Evolutionary conservation across 1,140 invertebrate genomes (phyloP), one percentile per base, ranked within the genome.

Genomic region (Procambarus clarkii): DNA sequence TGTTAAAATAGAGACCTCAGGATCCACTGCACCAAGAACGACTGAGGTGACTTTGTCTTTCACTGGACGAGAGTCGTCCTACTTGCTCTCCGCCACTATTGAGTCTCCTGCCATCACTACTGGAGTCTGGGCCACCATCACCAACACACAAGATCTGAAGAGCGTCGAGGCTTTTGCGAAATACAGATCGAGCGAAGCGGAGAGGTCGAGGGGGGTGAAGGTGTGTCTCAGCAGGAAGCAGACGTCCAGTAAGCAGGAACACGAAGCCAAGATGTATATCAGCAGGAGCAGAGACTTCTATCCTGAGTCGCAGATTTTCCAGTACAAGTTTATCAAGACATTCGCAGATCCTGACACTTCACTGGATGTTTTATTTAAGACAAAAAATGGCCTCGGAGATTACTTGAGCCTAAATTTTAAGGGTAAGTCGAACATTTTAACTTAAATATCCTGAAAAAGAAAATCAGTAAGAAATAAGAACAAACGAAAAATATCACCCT

Each of bases 101-200:
- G 45, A 34, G 15, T 44, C 82, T 9, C 11, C 81, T 4, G 0
- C 3, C 45, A 13, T 50, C 58, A 69, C 2, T 50, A 60, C 2
- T 69, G 44, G 76, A 24, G 44, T 79, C 21, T 85, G 77, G 89
- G 21, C 60, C 3, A 64, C 34, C 60, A 24, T 91, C 9, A 50
- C 48, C 18, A 80, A 71, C 77, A 60, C 21, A 9, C 44, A 77
- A 21, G 45, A 54, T 7, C 34, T 80, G 0, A 91, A 60, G 2
- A 21, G 15, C 3, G 13, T 91, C 48, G 74, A 91, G n/a, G 80
- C 80, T 13, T 82, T 24, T 58, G 24, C 50, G n/a, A 24, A 82
- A 4, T 54, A 54, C 50, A 82, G 45, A 8, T 34, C 74, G 15
- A 74, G 24, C 2, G 8, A 74, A 9, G 11, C 69, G 0, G 69